These are phyloP conservation scores for Formica aserva DNA, from an alignment of 2,888 invertebrate species.

Conservation along the genomic window DNA sequence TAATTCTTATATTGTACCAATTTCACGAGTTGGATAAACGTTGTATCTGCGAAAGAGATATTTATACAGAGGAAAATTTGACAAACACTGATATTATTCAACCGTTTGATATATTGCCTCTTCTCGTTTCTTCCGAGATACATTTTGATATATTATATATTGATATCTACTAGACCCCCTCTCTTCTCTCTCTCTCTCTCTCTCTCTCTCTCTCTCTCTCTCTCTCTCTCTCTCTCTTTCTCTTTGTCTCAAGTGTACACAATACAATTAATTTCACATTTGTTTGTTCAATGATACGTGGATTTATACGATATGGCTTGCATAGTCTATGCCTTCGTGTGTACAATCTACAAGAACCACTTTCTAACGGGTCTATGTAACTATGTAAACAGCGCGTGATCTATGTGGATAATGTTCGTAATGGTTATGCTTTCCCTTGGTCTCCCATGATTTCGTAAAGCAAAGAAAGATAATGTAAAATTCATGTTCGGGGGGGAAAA, in stretches of 20 bases:
- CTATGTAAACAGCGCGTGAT: conserved; percentile 26
- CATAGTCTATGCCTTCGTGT: conserved; percentile 7
- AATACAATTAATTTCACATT: conserved; percentile 9
- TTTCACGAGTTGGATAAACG: conserved; percentile 26
- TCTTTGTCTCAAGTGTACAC: not conserved
- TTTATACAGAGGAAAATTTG: conserved; percentile 7
- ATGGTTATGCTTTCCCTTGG: not conserved
- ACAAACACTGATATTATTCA: conserved; percentile 25
- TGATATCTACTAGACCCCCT: not conserved
- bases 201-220: too few relatives aligned
- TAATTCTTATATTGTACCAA: conserved; percentile 43
- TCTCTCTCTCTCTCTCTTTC: too few relatives aligned
- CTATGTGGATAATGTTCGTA: conserved; percentile 18
- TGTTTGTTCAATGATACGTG: conserved; percentile 2
- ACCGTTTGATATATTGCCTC: not conserved
- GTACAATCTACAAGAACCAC: conserved; percentile 18
- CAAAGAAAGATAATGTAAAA: conserved; percentile 3
- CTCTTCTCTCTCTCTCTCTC: too few relatives aligned
- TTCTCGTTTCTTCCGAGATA: not conserved
- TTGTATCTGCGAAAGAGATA: conserved; percentile 11
- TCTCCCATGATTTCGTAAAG: conserved; percentile 9
- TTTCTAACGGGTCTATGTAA: conserved; percentile 23
- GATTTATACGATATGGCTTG: conserved; percentile 23
- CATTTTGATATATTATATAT: not conserved
- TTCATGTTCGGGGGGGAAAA: not conserved